Percentiles rank a stretch among this genome's conserved stretches.
Conservation (phyloP, 2,113 vertebrate genomes). For the Morone chrysops region DNA sequence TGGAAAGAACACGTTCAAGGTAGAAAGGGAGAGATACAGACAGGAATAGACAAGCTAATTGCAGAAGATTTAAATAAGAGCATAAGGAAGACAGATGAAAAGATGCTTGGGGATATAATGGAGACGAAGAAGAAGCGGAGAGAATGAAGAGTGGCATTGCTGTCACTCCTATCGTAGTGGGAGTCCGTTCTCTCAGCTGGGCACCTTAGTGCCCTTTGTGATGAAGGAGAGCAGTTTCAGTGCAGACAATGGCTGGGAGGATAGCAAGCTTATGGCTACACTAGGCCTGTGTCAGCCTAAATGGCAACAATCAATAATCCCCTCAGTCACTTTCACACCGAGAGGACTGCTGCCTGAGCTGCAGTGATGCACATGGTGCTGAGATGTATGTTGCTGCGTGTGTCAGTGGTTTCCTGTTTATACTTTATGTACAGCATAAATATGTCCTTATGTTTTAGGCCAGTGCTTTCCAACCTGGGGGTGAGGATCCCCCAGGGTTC, state of each 20-base stretch:
- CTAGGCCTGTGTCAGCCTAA: conserved; percentile 49
- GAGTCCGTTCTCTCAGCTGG: conserved; percentile 25
- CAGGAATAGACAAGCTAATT: conserved; percentile 2
- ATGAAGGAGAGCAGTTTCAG: conserved; percentile 55
- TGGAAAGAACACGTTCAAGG: background rate
- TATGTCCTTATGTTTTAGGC: background rate
- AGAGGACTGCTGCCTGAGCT: conserved; percentile 31
- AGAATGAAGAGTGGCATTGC: conserved; percentile 35
- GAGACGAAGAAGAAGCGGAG: background rate
- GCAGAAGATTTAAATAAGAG: background rate
- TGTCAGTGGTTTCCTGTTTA: background rate
- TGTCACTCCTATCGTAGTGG: background rate
- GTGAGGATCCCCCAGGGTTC: too few relatives aligned
- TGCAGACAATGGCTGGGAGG: conserved; percentile 47
- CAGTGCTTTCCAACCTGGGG: background rate
- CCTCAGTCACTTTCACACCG: conserved; percentile 41
- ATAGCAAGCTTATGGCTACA: conserved; percentile 53
- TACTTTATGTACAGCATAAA: conserved; percentile 7
- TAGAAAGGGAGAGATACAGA: background rate
- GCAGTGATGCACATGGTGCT: background rate
- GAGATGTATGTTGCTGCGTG: background rate
- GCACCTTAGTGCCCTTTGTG: conserved; percentile 52
- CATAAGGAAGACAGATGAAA: background rate
- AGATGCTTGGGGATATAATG: background rate
- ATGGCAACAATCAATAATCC: conserved; percentile 68